Evolutionary conservation across 1,140 invertebrate species (phyloP), one percentile per base, ranked within the genome.

Genomic region (Penaeus chinensis): DNA sequence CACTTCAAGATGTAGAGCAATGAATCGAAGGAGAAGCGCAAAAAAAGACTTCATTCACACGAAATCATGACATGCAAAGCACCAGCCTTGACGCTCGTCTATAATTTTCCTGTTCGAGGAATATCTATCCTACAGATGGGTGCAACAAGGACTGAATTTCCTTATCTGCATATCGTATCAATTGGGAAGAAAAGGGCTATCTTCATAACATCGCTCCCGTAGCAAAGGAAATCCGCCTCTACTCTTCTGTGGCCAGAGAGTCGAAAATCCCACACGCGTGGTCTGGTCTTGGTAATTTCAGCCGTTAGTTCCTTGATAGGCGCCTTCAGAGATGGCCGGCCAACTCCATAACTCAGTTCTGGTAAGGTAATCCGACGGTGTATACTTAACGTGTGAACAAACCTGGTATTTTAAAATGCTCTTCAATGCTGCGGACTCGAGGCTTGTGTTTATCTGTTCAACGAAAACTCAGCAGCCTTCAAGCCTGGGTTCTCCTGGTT

Each of bases 311-410:
- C 42, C 65, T 76, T 84, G 83, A 84, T 84, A 84, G 83, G 60
- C 32, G 83, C 71, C 22, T 69, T 84, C 65, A 62, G 83, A 76
- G 32, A 47, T 63, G 74, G 47, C 83, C 83, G 83, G 54, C 74
- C 69, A 27, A 84, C 83, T 66, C 83, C 83, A 42, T 84, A 76
- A 76, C 83, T 78, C 83, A 74, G 83, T 69, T 69, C 71, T 76
- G 83, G 83, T 84, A 84, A 84, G 74, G 71, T 74, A 84, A 84
- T 84, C 83, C 77, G 83, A 84, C 83, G 77, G 69, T 84, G 60
- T 84, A 76, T 84, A 84, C 83, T 84, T 84, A 84, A 84, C 71
- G 83, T 84, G 83, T 84, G 83, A 84, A 77, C 83, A 84, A 84
- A 84, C 83, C 83, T 84, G 83, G 42, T 84, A 84, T 84, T 84